Evolutionary conservation across 2,113 vertebrate genomes (phyloP).

Genomic region (Petaurus breviceps): DNA sequence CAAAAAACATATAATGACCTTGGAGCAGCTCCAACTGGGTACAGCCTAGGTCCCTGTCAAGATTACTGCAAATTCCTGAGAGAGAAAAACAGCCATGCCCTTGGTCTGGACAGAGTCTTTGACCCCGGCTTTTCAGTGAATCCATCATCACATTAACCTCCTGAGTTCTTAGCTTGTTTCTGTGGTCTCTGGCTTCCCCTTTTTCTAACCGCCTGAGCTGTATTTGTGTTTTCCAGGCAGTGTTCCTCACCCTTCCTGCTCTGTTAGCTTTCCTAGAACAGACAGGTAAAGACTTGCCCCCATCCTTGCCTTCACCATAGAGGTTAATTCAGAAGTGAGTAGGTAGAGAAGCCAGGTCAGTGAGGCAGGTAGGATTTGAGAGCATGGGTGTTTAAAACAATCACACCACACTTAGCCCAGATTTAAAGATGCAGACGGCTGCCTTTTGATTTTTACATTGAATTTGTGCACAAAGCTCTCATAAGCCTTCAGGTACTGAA

Average conservation of each 20-base stretch:
- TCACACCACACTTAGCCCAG: neutral
- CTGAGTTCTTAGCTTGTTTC: neutral
- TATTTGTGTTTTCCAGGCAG: neutral
- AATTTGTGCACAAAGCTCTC: neutral
- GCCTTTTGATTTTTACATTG: neutral
- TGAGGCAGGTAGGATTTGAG: neutral
- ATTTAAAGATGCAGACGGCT: neutral
- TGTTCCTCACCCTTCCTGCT: neutral
- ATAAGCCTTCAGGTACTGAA: neutral
- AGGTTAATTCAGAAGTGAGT: neutral
- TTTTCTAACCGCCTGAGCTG: constrained; percentile 37
- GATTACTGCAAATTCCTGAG: neutral
- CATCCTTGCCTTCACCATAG: neutral
- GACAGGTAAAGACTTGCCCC: neutral
- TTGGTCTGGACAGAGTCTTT: neutral
- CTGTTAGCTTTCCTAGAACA: neutral
- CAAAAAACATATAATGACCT: neutral
- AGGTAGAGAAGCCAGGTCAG: neutral
- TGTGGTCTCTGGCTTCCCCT: constrained; percentile 9
- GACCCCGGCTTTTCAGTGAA: neutral
- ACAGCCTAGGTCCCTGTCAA: neutral
- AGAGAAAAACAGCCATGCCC: neutral
- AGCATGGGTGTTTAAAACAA: neutral
- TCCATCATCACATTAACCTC: neutral
- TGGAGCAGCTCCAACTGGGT: neutral